Evolutionary conservation across 1,140 invertebrate genomes (phyloP), one percentile per base, ranked within the genome.

Genomic region (Schlechtendalia chinensis): DNA sequence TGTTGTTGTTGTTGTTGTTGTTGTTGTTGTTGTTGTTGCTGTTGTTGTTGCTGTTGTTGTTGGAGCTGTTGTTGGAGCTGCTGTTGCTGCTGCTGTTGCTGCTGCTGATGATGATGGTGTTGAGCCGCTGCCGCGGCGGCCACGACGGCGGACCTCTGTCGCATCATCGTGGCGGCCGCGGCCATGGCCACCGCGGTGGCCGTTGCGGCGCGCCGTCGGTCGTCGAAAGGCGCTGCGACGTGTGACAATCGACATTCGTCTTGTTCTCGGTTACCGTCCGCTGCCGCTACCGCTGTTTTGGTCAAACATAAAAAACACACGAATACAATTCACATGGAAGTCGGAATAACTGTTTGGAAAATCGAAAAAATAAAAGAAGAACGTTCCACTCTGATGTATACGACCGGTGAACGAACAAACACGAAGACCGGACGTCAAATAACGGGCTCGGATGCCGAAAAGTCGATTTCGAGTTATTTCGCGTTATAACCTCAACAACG

Each of bases 181-280:
- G 65, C 69, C 69, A 72, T 54, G 24, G 69, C 69, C 69, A 72
- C 69, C 5, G 69, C 69, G 17, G 69, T 72, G 47, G 69, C 69
- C 50, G 50, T 24, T 1, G 69, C 69, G 24, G 69, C 50, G 2
- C 69, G 69, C 5, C 27, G 47, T 4, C 27, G 16, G 3, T 72
- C 47, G 50, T 72, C 69, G 17, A 69, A 69, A 14, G 39, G 67
- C 22, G 29, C 47, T 1, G 24, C 16, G 0, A 14, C 17, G 16
- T 29, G 24, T 22, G 47, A 29, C 24, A 53, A 5, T 6, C 19
- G 27, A 27, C 27, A 19, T 11, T 63, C 61, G 32, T 67, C 47
- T 27, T 19, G 8, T 19, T 22, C 5, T 16, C 45, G 67, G 47
- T 17, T 16, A 14, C 22, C 10, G n/a, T 24, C 19, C 59, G 59